These are phyloP conservation scores for Zoanthus sansibaricus DNA, from an alignment of 92 coral and sea anemone species.

Conservation along the genomic window DNA sequence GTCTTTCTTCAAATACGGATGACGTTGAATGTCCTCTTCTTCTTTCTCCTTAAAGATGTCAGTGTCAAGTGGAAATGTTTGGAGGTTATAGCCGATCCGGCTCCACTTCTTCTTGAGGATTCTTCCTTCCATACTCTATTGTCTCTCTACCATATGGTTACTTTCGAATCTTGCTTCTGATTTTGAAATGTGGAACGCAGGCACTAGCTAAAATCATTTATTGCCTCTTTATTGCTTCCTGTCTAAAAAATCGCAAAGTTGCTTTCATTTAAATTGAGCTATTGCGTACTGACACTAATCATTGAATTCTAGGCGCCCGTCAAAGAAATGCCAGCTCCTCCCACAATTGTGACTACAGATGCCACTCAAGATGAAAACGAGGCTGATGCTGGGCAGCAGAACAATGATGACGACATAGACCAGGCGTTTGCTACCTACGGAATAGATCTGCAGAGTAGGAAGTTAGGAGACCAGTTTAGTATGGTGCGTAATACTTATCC, in stretches of 20 bases:
- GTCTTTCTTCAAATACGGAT: too few species aligned
- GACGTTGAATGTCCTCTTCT: too few species aligned
- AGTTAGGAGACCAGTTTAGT: slow-evolving; percentile 67
- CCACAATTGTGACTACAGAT: slow-evolving; percentile 70
- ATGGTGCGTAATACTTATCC: slow-evolving; percentile 49
- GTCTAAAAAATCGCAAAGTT: background rate
- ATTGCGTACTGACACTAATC: background rate
- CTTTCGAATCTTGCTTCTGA: too few species aligned
- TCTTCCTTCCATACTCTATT: too few species aligned
- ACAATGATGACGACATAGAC: slow-evolving; percentile 77
- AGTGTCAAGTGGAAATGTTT: too few species aligned
- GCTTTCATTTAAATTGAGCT: background rate
- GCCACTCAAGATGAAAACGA: slow-evolving; percentile 29
- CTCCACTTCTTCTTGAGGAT: too few species aligned
- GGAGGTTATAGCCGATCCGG: too few species aligned
- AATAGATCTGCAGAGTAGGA: slow-evolving; percentile 52
- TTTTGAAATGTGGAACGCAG: too few species aligned
- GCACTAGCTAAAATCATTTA: too few species aligned
- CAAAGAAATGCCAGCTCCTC: slow-evolving; percentile 32
- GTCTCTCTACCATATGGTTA: too few species aligned
- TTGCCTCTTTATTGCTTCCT: background rate
- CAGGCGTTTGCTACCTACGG: slow-evolving; percentile 87
- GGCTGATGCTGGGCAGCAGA: slow-evolving; percentile 40
- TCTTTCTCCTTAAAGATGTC: too few species aligned
- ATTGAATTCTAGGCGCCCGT: slow-evolving; percentile 1